phyloP scores from a whole-genome alignment of 2,797 vertebrate genomes.

The Urosaurus nigricauda region DNA sequence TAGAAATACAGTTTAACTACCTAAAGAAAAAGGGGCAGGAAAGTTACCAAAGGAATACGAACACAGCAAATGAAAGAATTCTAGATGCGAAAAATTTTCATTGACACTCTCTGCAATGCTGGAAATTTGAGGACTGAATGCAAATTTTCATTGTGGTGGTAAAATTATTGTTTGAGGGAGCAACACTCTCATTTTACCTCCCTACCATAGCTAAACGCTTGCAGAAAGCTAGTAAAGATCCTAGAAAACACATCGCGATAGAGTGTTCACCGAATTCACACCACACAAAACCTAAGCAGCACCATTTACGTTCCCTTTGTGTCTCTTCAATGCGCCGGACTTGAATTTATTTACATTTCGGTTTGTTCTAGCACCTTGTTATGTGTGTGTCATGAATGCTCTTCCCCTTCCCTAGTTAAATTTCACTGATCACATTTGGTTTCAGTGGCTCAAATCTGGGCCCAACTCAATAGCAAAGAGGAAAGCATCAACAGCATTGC shows the following conservation, averaged over 20 bases:
- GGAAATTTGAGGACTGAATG: too few relatives aligned
- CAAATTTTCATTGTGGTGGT: too few relatives aligned
- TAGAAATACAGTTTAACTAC: too few relatives aligned
- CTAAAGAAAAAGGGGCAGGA: too few relatives aligned
- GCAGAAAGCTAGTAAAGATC: background rate
- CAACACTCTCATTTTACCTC: background rate
- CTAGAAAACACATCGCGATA: background rate
- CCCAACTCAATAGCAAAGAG: conserved; percentile 16
- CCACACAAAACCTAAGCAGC: background rate
- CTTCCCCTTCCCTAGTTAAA: background rate
- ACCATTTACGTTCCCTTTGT: background rate
- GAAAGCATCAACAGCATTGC: conserved; percentile 38
- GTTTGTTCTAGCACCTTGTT: background rate
- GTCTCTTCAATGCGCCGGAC: background rate
- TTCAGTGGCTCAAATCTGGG: conserved; percentile 36
- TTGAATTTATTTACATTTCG: background rate
- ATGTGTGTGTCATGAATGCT: background rate
- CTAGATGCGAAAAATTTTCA: too few relatives aligned
- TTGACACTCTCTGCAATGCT: too few relatives aligned
- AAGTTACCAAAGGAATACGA: too few relatives aligned
- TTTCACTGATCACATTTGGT: conserved; percentile 12
- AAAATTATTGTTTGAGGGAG: too few relatives aligned
- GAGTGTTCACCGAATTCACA: background rate
- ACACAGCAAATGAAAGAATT: too few relatives aligned
- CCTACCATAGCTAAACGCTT: background rate